Conservation (phyloP, 2,113 vertebrate genomes). For the Actinemys pallida region DNA sequence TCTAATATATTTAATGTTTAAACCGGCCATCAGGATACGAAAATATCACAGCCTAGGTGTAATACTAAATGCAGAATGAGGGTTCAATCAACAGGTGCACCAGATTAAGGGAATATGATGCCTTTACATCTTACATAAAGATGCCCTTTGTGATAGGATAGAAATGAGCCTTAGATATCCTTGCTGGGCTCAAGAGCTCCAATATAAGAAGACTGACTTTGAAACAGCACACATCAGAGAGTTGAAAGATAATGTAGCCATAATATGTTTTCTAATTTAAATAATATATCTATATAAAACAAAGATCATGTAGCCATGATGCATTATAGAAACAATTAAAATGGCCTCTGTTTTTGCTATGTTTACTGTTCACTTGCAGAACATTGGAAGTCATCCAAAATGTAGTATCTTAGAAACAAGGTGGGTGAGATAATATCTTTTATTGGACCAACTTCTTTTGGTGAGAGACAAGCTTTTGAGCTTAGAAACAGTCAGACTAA, state of each 20-base stretch:
- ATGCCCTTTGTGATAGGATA: neutral
- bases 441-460: neutral
- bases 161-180: neutral
- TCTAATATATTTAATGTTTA: neutral
- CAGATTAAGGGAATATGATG: neutral
- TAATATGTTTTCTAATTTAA: neutral
- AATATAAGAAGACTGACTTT: neutral
- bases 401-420: neutral
- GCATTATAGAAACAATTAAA: neutral
- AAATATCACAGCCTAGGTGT: neutral
- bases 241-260: neutral
- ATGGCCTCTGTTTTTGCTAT: neutral
- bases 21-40: neutral
- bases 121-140: neutral
- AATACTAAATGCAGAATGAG: neutral
- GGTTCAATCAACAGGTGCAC: neutral
- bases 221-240: neutral
- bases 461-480: neutral
- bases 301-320: neutral
- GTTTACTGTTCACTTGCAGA: neutral
- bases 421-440: neutral
- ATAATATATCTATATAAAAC: constrained; percentile 2
- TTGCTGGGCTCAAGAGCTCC: neutral
- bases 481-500: neutral
- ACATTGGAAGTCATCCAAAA: neutral